Evolutionary conservation across 92 coral and sea anemone genomes (phyloP).

Genomic region (Parazoanthus atlanticus): DNA sequence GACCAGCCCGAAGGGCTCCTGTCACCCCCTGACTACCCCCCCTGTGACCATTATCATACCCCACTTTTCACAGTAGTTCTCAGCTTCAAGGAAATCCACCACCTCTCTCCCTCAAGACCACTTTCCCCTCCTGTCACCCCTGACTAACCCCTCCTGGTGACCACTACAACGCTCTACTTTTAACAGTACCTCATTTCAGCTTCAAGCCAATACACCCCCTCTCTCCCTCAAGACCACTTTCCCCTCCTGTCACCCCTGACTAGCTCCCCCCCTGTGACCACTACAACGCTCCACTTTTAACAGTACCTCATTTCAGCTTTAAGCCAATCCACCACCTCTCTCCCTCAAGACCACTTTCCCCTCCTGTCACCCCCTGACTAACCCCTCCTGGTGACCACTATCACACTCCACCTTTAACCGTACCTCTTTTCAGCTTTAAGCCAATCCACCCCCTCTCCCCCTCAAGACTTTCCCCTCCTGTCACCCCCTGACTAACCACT

Average conservation of each 20-base stretch:
- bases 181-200: neutral
- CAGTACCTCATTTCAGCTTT: constrained; percentile 90
- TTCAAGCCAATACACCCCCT: neutral
- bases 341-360: constrained; percentile 59
- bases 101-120: constrained; percentile 68
- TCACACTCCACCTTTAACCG: neutral
- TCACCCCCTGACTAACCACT: no score
- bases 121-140: no score
- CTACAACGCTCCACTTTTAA: no score
- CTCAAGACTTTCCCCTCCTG: constrained; percentile 38
- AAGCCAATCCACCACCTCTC: constrained; percentile 84
- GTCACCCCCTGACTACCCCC: neutral
- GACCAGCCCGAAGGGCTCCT: no score
- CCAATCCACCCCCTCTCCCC: constrained; percentile 89
- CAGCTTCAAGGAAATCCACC: neutral
- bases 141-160: no score
- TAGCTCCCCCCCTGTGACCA: no score
- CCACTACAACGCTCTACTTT: neutral
- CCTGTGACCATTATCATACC: neutral
- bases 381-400: no score
- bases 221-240: constrained; percentile 69
- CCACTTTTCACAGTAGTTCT: neutral
- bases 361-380: no score
- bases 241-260: no score
- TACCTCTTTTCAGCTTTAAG: constrained; percentile 94